Evolutionary conservation across 2,888 invertebrate genomes (phyloP), one percentile per base, ranked within the genome.

Genomic region (Limnephilus marmoratus): DNA sequence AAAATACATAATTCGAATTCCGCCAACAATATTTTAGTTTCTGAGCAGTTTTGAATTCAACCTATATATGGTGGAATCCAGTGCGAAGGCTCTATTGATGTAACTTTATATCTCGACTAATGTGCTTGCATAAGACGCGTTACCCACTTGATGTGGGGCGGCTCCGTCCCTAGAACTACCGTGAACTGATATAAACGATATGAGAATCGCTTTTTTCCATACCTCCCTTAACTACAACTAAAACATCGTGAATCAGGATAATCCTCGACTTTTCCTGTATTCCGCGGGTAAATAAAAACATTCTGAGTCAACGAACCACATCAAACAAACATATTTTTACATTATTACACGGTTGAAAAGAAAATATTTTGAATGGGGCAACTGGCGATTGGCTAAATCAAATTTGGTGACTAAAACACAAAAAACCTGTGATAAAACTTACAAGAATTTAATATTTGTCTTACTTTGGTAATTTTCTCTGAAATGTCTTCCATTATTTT

Each of bases 31-130:
- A n/a, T 68, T 9, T 5, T 4, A 68, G n/a, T 68, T 68, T n/a
- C n/a, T n/a, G 11, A 24, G 68, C 24, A 68, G 0, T 24, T 68
- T 68, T 68, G 2, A 24, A 68, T n/a, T n/a, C 24, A 68, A 68
- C 68, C 68, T n/a, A 68, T n/a, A 68, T 24, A n/a, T 24, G 9
- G 68, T 24, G 24, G 68, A 68, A 68, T 83, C 31, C 34, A 83
- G 34, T 83, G 18, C 15, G 85, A 87, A 93, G 11, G 9, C 68
- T 68, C 92, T 92, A 83, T 93, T 91, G 92, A 93, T 93, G 93
- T 85, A 93, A 92, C 92, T 93, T 91, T 90, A 93, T 93, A 92
- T 90, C 41, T 45, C 91, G 87, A 88, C 93, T 93, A 93, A 93
- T 93, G 92, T 92, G 93, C 93, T 93, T 93, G 93, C 86, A 93